Conservation (phyloP, 1,140 invertebrate species). For the Drosophila sp. region DNA sequence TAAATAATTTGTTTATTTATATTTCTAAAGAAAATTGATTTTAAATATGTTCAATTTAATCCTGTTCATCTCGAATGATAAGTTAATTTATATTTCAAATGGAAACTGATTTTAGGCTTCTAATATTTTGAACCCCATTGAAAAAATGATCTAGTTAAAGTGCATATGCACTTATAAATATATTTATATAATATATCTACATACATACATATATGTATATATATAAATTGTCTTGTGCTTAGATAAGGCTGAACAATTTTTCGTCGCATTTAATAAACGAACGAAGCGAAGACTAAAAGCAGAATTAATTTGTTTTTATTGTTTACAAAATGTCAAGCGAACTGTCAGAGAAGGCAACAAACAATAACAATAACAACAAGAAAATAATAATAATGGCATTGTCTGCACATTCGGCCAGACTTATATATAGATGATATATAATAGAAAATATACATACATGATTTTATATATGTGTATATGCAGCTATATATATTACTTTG, state of each 20-base stretch:
- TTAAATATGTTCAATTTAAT: too few species aligned
- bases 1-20: too few species aligned
- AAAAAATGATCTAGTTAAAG: background rate
- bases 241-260: conserved; percentile 60
- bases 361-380: background rate
- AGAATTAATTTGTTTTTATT: conserved; percentile 45
- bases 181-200: conserved; percentile 37
- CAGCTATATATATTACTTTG: conserved; percentile 4
- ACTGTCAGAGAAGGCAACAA: conserved; percentile 44
- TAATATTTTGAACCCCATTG: background rate
- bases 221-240: conserved; percentile 47
- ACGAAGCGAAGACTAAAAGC: background rate
- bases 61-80: too few species aligned
- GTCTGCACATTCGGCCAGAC: conserved; percentile 30
- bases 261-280: conserved; percentile 67
- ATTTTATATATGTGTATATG: background rate
- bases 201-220: conserved; percentile 26
- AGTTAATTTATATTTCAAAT: too few species aligned
- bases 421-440: conserved; percentile 25
- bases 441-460: conserved; percentile 18
- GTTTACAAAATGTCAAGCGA: conserved; percentile 59
- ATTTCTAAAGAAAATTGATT: too few species aligned
- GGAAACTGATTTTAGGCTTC: too few species aligned
- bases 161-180: background rate
- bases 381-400: conserved; percentile 53